These are phyloP conservation scores for Holacanthella duospinosa DNA, from an alignment of 2,888 invertebrate species.

Conservation along the genomic window DNA sequence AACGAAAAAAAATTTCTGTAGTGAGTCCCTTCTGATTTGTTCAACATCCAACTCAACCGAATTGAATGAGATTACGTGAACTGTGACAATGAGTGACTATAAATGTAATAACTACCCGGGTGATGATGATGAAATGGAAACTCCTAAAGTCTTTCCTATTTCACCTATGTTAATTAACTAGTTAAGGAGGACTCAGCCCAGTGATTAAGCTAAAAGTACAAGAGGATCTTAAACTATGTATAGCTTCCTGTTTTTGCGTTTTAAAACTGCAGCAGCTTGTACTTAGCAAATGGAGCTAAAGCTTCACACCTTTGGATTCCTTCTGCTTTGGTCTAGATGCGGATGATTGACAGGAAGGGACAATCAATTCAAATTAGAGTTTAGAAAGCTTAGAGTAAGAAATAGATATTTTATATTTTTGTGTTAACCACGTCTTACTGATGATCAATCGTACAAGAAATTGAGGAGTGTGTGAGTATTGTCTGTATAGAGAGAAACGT, in stretches of 20 bases:
- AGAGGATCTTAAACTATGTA: not conserved
- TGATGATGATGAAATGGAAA: not conserved
- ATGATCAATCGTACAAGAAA: slow-evolving; percentile 3
- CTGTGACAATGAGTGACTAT: not conserved
- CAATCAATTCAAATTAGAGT: not conserved
- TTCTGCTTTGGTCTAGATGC: not conserved
- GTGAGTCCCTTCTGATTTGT: no score
- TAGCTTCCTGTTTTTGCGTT: not conserved
- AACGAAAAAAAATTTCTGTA: no score
- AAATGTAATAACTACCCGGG: no score
- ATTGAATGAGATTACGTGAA: not conserved
- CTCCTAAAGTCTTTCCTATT: not conserved
- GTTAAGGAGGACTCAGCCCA: no score
- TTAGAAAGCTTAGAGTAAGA: not conserved
- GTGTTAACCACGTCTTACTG: not conserved
- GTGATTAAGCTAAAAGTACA: slow-evolving; percentile 5
- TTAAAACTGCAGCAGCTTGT: not conserved
- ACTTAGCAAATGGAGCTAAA: no score
- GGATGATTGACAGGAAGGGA: not conserved
- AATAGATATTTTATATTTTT: slow-evolving; percentile 5
- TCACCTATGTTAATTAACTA: no score
- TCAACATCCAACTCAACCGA: no score
- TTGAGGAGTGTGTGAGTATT: slow-evolving; percentile 1
- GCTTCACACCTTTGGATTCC: not conserved
- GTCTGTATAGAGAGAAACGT: not conserved